Evolutionary conservation across 23 tunicate species (phyloP), one percentile per base, ranked within the genome.

Genomic region (Ciona savignyi): DNA sequence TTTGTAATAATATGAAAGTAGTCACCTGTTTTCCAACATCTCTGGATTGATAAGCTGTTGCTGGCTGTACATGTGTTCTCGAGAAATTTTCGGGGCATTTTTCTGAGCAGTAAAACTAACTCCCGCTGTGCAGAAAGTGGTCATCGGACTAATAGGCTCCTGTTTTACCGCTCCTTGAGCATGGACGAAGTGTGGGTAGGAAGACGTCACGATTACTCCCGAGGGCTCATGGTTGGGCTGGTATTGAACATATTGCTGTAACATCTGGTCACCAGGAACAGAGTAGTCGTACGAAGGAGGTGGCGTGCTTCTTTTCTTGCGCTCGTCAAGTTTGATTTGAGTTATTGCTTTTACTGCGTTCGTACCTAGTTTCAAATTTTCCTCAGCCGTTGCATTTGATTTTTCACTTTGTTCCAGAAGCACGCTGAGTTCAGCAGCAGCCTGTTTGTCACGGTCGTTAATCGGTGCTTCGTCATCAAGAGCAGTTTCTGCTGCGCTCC

Each of bases 241-340:
- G 67, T 6, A n/a, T 21, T 70, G 24, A 70, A 70, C 60, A 70
- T 26, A 70, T 30, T 34, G 34, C 27, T 68, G 72, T 4, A 68
- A 4, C 34, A 29, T 4, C 34, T 28, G 72, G 33, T 30, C 35
- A 68, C n/a, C 34, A 9, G 15, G 67, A 9, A 63, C 24, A 9
- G 80, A 51, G 24, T 83, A 78, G 23, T 77, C 81, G 68, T 88
- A 88, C 25, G 96, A 74, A 29, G 96, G 96, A 20, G 96, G 96
- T 1, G 96, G 96, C 29, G 96, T 88, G 64, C 63, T 62, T 1
- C 96, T 83, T 19, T 33, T 68, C 21, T 56, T 28, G 19, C 76
- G 60, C 48, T 76, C 71, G 23, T 67, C 67, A 4, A 35, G 76
- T n/a, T 78, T 42, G 56, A 42, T 42, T 15, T 42, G 56, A 6